Conservation (phyloP, 2,797 vertebrate species). For the Amblyraja radiata region DNA sequence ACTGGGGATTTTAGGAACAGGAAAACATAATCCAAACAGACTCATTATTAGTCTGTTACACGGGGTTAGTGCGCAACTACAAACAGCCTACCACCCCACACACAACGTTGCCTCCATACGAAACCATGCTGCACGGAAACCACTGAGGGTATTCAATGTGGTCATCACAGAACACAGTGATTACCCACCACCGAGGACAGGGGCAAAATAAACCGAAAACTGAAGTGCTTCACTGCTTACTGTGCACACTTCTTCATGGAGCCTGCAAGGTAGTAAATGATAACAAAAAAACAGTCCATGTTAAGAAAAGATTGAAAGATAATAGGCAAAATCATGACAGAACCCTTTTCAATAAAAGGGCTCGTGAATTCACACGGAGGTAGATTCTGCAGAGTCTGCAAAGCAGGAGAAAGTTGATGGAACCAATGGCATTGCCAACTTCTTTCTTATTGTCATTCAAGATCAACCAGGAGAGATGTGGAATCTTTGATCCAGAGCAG, state of each 20-base stretch:
- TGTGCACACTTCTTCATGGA: neutral
- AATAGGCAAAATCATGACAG: neutral
- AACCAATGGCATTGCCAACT: neutral
- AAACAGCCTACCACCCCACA: slow-evolving; percentile 2
- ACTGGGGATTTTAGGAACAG: slow-evolving; percentile 17
- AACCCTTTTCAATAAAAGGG: neutral
- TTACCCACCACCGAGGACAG: neutral
- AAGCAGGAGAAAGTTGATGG: neutral
- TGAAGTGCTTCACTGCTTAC: neutral
- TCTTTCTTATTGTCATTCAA: neutral
- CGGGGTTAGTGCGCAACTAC: slow-evolving; percentile 4
- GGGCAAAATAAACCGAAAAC: neutral
- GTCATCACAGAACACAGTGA: neutral
- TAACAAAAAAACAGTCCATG: too few relatives aligned
- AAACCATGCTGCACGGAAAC: neutral
- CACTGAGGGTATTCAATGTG: neutral
- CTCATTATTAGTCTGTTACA: slow-evolving; percentile 16
- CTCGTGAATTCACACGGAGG: neutral
- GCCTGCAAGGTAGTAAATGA: neutral
- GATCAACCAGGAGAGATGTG: neutral
- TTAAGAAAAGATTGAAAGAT: neutral
- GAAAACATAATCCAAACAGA: slow-evolving; percentile 19
- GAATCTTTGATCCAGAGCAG: neutral
- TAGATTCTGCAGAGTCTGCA: neutral
- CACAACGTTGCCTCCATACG: neutral